Conservation (phyloP, 2,113 vertebrate species). For the Arvicanthis niloticus region DNA sequence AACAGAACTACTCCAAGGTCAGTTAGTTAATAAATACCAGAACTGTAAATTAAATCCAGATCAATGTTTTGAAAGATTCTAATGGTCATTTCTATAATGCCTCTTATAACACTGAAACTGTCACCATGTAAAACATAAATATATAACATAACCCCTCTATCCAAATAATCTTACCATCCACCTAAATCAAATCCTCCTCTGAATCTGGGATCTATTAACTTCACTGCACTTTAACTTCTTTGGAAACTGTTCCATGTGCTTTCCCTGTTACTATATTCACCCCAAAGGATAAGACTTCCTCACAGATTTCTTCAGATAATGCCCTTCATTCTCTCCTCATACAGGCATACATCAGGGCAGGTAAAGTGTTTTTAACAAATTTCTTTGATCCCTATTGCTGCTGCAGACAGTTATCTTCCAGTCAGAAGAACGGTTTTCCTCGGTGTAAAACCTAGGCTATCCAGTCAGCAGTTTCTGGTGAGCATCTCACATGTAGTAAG, state of each 20-base stretch:
- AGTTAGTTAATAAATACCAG: constrained; percentile 27
- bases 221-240: constrained; percentile 14
- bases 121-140: not conserved
- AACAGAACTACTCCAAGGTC: constrained; percentile 41
- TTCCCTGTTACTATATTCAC: not conserved
- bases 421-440: not conserved
- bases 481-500: not conserved
- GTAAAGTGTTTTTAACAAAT: constrained; percentile 1
- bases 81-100: not conserved
- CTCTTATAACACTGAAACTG: not conserved
- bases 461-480: not conserved
- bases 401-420: not conserved
- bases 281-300: not conserved
- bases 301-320: constrained; percentile 11
- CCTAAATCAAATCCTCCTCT: not conserved
- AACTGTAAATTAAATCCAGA: constrained; percentile 54
- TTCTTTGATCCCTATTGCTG: not conserved
- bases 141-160: not conserved
- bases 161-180: constrained; percentile 3
- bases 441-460: not conserved
- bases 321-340: not conserved
- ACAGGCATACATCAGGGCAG: not conserved
- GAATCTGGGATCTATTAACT: not conserved
- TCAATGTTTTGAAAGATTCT: constrained; percentile 26
- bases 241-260: not conserved